Evolutionary conservation across 2,113 vertebrate species (phyloP).

Genomic region (Oncorhynchus masou): DNA sequence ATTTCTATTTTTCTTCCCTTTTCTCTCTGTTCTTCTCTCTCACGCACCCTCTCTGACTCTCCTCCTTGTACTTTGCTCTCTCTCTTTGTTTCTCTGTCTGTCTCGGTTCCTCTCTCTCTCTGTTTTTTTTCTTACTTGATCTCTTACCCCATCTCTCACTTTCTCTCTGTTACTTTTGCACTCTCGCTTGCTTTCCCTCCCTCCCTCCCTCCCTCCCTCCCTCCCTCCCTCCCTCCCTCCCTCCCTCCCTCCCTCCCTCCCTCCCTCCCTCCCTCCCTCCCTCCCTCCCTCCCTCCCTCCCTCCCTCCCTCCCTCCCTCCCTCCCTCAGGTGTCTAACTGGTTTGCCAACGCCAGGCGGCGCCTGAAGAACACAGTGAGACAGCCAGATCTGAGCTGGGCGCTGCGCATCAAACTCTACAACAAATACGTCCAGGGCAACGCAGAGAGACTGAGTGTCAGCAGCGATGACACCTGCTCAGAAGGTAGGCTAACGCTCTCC

Average conservation of each 20-base stretch:
- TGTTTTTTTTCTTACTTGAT: background rate
- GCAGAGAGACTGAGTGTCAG: slow-evolving; percentile 92
- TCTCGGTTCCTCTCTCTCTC: background rate
- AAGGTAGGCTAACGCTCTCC: slow-evolving; percentile 55
- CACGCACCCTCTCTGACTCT: background rate
- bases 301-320: slow-evolving; percentile 6
- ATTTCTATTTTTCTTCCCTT: slow-evolving; percentile 24
- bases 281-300: background rate
- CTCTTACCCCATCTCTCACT: slow-evolving; percentile 11
- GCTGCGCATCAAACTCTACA: slow-evolving; percentile 97
- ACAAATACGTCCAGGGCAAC: slow-evolving; percentile 91
- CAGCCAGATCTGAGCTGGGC: slow-evolving; percentile 99
- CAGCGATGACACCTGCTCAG: slow-evolving; percentile 90
- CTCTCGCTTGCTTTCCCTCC: background rate
- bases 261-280: background rate
- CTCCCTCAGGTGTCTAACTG: slow-evolving; percentile 91
- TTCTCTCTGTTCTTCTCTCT: background rate
- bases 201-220: background rate
- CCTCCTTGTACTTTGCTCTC: background rate
- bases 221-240: background rate
- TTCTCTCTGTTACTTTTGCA: background rate
- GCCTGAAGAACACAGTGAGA: slow-evolving; percentile 97
- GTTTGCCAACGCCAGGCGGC: slow-evolving; percentile 96
- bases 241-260: background rate
- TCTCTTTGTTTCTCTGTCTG: background rate